Percentiles rank a stretch among this genome's conserved stretches.
These are phyloP conservation scores for Polyommatus iphigenia DNA, from an alignment of 2,888 invertebrate genomes.

Conservation along the genomic window DNA sequence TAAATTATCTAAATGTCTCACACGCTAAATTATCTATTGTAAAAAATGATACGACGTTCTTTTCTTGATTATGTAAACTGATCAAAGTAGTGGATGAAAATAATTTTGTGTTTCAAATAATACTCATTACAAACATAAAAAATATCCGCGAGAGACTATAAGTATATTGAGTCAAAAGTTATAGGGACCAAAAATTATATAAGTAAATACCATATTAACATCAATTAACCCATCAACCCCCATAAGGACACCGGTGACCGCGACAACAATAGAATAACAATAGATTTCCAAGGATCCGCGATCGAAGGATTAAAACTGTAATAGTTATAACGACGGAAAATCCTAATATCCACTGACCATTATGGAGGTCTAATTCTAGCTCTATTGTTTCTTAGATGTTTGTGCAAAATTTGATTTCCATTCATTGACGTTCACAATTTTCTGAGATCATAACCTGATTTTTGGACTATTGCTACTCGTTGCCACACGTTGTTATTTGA, in stretches of 20 bases:
- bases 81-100: not conserved
- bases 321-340: not conserved
- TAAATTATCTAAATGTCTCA: not conserved
- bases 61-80: constrained; percentile 1
- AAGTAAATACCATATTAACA: not conserved
- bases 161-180: not conserved
- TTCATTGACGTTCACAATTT: constrained; percentile 2
- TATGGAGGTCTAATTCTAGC: not conserved
- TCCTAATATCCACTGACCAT: not conserved
- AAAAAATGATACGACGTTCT: constrained; percentile 6
- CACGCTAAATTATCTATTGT: constrained; percentile 8
- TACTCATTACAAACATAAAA: too few species aligned
- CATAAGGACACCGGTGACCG: too few species aligned
- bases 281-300: too few species aligned
- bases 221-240: not conserved
- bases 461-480: constrained; percentile 10
- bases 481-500: constrained; percentile 1
- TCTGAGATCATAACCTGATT: not conserved
- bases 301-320: not conserved
- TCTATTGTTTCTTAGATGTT: not conserved
- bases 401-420: not conserved
- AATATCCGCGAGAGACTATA: too few species aligned
- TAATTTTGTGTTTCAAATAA: not conserved
- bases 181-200: not conserved
- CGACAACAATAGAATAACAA: too few species aligned